phyloP scores from a whole-genome alignment of 2,888 invertebrate species.

The Beris morrisii region DNA sequence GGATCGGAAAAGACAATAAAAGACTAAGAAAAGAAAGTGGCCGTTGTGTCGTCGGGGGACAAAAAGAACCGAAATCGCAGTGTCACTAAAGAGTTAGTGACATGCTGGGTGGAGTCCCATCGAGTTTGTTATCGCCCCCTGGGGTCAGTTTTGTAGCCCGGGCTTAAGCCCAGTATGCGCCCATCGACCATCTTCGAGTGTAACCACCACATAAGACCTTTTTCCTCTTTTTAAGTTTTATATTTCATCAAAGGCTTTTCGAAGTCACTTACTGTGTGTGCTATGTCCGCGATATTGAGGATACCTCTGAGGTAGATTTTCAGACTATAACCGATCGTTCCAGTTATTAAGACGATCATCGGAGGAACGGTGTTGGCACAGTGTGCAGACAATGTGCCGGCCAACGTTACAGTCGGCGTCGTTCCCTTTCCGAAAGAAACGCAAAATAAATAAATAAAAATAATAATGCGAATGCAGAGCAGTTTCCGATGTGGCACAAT shows the following conservation, averaged over 20 bases:
- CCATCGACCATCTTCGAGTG: slow-evolving; percentile 10
- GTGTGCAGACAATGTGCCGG: slow-evolving; percentile 18
- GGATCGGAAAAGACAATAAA: slow-evolving; percentile 14
- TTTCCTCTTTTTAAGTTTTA: slow-evolving; percentile 10
- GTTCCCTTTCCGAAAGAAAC: too few relatives aligned
- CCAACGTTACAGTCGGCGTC: slow-evolving; percentile 14
- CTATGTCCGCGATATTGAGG: background rate
- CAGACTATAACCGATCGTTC: slow-evolving; percentile 4
- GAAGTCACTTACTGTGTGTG: slow-evolving; percentile 7
- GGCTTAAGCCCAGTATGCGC: slow-evolving; percentile 6
- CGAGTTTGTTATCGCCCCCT: slow-evolving; percentile 40
- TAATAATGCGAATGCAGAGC: too few relatives aligned
- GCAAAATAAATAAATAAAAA: too few relatives aligned
- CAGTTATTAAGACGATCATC: background rate
- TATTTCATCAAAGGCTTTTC: slow-evolving; percentile 17
- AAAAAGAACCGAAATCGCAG: slow-evolving; percentile 38
- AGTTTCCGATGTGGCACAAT: too few relatives aligned
- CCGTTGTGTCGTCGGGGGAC: slow-evolving; percentile 17
- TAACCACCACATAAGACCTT: slow-evolving; percentile 7
- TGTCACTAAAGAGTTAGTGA: slow-evolving; percentile 41
- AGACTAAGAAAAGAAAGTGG: slow-evolving; percentile 26
- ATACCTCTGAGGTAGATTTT: slow-evolving; percentile 24
- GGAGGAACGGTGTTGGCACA: slow-evolving; percentile 11
- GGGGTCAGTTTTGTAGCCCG: slow-evolving; percentile 37
- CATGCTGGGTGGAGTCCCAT: slow-evolving; percentile 40